These are phyloP conservation scores for Axinella damicornis DNA, from an alignment of 37 sponge, comb jelly and placozoan genomes.

Conservation along the genomic window DNA sequence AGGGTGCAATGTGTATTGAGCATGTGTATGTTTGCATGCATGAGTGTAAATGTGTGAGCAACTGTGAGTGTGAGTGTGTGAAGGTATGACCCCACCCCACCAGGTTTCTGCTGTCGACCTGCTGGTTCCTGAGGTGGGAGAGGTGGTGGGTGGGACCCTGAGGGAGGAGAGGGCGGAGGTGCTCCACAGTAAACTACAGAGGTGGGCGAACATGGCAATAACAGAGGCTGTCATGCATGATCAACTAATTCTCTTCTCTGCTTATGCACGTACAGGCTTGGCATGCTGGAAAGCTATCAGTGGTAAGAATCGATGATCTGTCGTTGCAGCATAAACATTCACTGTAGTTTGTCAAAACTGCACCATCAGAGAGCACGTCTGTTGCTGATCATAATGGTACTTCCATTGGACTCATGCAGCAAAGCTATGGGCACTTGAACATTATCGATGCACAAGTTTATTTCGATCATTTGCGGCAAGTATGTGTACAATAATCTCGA, in stretches of 20 bases:
- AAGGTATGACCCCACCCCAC: not conserved
- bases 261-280: not conserved
- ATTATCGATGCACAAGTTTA: no score
- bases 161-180: conserved; percentile 57
- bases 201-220: conserved; percentile 11
- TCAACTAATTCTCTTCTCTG: no score
- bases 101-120: conserved; percentile 57
- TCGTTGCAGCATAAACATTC: no score
- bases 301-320: conserved; percentile 40
- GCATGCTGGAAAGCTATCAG: conserved; percentile 19
- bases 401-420: no score
- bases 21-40: not conserved
- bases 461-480: no score
- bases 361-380: no score
- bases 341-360: no score
- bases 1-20: not conserved
- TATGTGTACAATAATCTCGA: no score
- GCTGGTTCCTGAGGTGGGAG: conserved; percentile 62
- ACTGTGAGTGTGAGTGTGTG: not conserved
- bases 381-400: no score
- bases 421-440: no score
- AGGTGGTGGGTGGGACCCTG: conserved; percentile 68
- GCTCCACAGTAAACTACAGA: conserved; percentile 16
- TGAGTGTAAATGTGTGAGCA: not conserved
- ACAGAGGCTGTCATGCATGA: no score